Evolutionary conservation across 53 echinoderm and acorn worm species (phyloP), one percentile per base, ranked within the genome.

Genomic region (Zoroaster sp.): DNA sequence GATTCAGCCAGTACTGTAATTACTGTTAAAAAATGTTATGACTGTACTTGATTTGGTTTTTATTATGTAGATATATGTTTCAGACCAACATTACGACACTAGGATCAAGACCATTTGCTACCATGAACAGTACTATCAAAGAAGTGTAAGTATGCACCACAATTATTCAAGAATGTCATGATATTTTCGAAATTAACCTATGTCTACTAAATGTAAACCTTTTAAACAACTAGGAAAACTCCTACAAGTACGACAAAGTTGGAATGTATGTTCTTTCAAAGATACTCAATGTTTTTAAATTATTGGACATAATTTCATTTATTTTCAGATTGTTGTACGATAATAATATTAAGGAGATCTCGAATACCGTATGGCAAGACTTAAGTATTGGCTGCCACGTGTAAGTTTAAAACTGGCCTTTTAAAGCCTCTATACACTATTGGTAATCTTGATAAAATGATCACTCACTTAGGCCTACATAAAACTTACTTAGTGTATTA

Each of bases 311-410:
- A 39, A 12, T 20, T 14, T 4, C 0, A 39, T 12, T 39, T 40
- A n/a, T 75, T 23, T 32, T n/a, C 53, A 77, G 77, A 33, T 77
- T 36, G 15, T 35, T 77, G 77, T 77, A 77, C 53, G 77, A 35
- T n/a, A 77, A 30, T 35, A 34, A 35, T 4, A 3, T 77, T 3
- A 36, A 10, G 35, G 15, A 18, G 2, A 52, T 77, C 18, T 14
- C 77, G 2, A 23, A 53, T 35, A 7, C 20, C 3, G 77, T 77
- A 2, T 77, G 77, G 77, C 43, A 34, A 35, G 77, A 77, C 25
- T n/a, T 77, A 6, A 53, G 77, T 5, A 49, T 53, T 35, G 17
- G 35, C 77, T 77, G 77, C 23, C 18, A 53, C 53, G 46, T 45
- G 77, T 77, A 35, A 77, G 77, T 45, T 33, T 18, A n/a, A 5